Conservation (phyloP, 1,140 invertebrate genomes). For the Chionoecetes opilio region DNA sequence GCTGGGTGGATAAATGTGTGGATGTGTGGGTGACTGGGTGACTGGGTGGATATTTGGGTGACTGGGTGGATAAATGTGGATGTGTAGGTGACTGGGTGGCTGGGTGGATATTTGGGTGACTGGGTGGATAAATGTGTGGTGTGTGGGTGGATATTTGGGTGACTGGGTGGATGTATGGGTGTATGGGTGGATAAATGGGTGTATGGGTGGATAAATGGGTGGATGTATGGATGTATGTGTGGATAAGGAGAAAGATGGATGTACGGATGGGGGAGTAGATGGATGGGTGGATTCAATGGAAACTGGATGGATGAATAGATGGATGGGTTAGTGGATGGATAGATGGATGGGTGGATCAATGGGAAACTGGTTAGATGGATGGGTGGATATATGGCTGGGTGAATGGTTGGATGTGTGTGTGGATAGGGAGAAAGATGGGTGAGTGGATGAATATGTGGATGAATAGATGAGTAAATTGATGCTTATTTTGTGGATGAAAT, state of each 20-base stretch:
- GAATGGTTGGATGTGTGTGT: not conserved
- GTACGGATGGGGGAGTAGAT: not conserved
- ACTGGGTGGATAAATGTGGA: not conserved
- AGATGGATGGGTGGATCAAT: not conserved
- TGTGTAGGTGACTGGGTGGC: not conserved
- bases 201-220: not conserved
- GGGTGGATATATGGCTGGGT: not conserved
- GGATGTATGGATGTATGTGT: not conserved
- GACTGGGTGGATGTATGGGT: not conserved
- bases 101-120: not conserved
- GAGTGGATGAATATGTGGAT: not conserved
- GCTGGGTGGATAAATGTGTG: not conserved
- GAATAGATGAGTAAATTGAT: not conserved
- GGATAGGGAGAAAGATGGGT: not conserved
- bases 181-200: no score
- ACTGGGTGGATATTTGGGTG: not conserved
- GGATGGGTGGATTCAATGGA: no score
- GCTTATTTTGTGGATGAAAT: not conserved
- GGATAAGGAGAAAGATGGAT: not conserved
- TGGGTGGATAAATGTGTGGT: no score
- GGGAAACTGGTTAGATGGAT: not conserved
- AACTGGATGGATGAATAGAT: no score
- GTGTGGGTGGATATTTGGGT: not conserved
- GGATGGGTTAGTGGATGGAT: not conserved
- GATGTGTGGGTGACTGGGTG: not conserved